Conservation (phyloP, 2,888 invertebrate species). For the Actias luna region DNA sequence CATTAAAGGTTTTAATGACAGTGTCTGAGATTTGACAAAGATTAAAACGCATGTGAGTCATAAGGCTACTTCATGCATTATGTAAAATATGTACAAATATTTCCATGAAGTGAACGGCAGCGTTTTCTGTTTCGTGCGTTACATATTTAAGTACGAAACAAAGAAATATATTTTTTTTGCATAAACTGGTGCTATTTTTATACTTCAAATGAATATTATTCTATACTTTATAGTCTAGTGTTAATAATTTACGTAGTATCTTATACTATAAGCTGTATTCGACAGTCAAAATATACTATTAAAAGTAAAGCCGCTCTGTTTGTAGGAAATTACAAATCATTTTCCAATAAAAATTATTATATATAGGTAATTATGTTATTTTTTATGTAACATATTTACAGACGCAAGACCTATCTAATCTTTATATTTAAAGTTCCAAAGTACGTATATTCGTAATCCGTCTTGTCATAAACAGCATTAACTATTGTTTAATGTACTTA, state of each 20-base stretch:
- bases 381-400: not conserved
- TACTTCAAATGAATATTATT: not conserved
- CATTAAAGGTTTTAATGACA: slow-evolving; percentile 31
- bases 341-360: not conserved
- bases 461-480: too few relatives aligned
- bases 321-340: not conserved
- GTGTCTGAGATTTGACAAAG: slow-evolving; percentile 30
- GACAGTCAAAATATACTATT: not conserved
- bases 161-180: slow-evolving; percentile 3
- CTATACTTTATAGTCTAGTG: not conserved
- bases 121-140: slow-evolving; percentile 18
- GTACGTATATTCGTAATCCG: too few relatives aligned
- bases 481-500: too few relatives aligned
- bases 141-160: slow-evolving; percentile 16
- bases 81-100: slow-evolving; percentile 19
- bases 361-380: too few relatives aligned
- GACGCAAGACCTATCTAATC: not conserved
- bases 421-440: too few relatives aligned
- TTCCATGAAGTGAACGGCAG: slow-evolving; percentile 24
- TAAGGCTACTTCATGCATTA: slow-evolving; percentile 25
- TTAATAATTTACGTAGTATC: not conserved
- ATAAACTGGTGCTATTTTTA: not conserved
- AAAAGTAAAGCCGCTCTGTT: not conserved
- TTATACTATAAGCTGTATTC: not conserved
- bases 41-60: slow-evolving; percentile 34